phyloP scores from a whole-genome alignment of 2,113 vertebrate genomes.

The Toxotes chatareus region DNA sequence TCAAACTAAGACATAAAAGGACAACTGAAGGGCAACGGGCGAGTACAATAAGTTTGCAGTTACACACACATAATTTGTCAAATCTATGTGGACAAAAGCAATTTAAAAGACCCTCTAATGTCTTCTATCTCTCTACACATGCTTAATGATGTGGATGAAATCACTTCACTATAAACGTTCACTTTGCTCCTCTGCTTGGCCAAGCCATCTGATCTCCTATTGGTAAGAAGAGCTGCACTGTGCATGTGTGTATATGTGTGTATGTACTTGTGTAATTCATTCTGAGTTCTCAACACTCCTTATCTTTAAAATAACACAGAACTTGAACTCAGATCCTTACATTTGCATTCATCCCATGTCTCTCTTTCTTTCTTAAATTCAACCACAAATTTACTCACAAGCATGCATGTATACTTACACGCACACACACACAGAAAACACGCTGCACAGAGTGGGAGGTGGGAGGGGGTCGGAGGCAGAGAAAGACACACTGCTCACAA shows the following conservation, averaged over 20 bases:
- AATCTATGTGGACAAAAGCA: slow-evolving; percentile 19
- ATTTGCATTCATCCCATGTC: slow-evolving; percentile 11
- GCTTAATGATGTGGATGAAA: slow-evolving; percentile 45
- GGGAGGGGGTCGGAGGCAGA: background rate
- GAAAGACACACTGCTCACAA: slow-evolving; percentile 50
- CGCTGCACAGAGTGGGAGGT: background rate
- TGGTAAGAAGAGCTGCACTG: slow-evolving; percentile 19
- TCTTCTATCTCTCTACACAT: slow-evolving; percentile 14
- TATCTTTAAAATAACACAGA: slow-evolving; percentile 47
- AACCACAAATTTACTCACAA: slow-evolving; percentile 2
- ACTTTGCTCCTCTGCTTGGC: slow-evolving; percentile 1
- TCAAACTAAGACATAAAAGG: slow-evolving; percentile 15
- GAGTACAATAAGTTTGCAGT: slow-evolving; percentile 5
- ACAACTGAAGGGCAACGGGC: background rate
- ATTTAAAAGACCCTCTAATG: slow-evolving; percentile 20
- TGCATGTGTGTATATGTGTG: slow-evolving; percentile 5
- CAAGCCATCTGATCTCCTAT: slow-evolving; percentile 28
- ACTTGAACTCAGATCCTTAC: slow-evolving; percentile 37
- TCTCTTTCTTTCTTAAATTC: background rate
- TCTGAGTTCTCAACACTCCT: slow-evolving; percentile 28
- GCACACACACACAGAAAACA: slow-evolving; percentile 7
- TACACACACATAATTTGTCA: slow-evolving; percentile 20
- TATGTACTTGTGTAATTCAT: background rate
- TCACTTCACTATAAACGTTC: slow-evolving; percentile 29
- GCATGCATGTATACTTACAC: background rate